Percentiles rank a stretch among this genome's conserved stretches.
Conservation (phyloP, 2,797 vertebrate species). For the Chaunax sp. region DNA sequence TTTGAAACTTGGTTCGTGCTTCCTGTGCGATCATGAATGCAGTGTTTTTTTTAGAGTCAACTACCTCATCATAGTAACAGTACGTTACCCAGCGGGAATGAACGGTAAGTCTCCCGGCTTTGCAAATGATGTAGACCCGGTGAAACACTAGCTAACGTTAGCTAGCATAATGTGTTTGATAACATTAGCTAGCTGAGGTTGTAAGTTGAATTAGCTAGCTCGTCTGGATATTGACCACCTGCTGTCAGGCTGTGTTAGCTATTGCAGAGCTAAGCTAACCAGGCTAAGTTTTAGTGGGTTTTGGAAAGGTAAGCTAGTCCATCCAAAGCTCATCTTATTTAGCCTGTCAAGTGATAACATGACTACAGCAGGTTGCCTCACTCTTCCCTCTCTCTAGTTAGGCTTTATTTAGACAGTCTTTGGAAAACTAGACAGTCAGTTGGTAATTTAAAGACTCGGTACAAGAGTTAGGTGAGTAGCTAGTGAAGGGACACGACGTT, state of each 20-base stretch:
- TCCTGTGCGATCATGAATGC: neutral
- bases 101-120: conserved; percentile 52
- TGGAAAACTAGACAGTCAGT: too few relatives aligned
- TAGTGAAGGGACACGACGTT: neutral
- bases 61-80: neutral
- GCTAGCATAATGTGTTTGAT: conserved; percentile 22
- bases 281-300: conserved; percentile 15
- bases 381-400: neutral
- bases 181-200: conserved; percentile 6
- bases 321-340: neutral
- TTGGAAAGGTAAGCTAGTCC: neutral
- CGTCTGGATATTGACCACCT: accelerated
- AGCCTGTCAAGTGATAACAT: neutral
- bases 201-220: neutral
- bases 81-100: conserved; percentile 17
- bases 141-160: conserved; percentile 49
- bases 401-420: too few relatives aligned
- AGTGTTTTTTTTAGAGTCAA: neutral
- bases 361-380: neutral
- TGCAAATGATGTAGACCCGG: conserved; percentile 26
- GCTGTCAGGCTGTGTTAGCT: neutral
- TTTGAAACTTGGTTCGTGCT: conserved; percentile 42
- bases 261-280: conserved; percentile 40
- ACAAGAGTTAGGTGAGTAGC: neutral
- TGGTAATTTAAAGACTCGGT: neutral